These are phyloP conservation scores for Petaurus breviceps DNA, from an alignment of 2,113 vertebrate species.

Conservation along the genomic window DNA sequence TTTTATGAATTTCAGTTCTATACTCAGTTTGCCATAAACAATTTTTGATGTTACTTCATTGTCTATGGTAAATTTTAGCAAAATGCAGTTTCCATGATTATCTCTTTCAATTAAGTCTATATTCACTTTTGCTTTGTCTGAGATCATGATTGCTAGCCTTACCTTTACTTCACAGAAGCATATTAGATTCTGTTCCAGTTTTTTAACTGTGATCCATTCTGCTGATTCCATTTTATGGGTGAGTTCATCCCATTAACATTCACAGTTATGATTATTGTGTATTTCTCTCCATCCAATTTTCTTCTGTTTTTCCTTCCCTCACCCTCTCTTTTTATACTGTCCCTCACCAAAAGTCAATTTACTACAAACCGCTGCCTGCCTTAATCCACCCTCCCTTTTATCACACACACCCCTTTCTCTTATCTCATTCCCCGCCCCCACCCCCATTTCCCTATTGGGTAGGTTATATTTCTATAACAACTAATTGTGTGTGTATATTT, in stretches of 20 bases:
- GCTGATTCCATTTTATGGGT: background rate
- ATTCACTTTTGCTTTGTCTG: background rate
- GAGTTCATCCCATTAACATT: background rate
- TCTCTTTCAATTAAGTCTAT: background rate
- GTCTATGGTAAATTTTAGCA: background rate
- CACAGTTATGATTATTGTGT: background rate
- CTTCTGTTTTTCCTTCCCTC: too few species aligned
- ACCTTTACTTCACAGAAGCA: background rate
- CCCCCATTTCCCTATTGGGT: background rate
- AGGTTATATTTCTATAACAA: background rate
- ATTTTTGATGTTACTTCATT: background rate
- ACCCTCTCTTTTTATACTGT: background rate
- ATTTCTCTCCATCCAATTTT: background rate
- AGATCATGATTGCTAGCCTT: background rate
- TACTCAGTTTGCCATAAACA: background rate
- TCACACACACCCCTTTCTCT: background rate
- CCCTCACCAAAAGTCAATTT: background rate
- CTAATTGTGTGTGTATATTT: background rate
- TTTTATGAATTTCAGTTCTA: background rate
- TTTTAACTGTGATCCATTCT: background rate
- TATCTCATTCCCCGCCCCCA: background rate
- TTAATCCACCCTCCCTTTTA: background rate
- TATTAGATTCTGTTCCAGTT: background rate
- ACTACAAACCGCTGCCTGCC: background rate
- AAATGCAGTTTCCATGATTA: background rate